These are phyloP conservation scores for Amphipyra tragopoginis DNA, from an alignment of 2,888 invertebrate genomes.

Conservation along the genomic window DNA sequence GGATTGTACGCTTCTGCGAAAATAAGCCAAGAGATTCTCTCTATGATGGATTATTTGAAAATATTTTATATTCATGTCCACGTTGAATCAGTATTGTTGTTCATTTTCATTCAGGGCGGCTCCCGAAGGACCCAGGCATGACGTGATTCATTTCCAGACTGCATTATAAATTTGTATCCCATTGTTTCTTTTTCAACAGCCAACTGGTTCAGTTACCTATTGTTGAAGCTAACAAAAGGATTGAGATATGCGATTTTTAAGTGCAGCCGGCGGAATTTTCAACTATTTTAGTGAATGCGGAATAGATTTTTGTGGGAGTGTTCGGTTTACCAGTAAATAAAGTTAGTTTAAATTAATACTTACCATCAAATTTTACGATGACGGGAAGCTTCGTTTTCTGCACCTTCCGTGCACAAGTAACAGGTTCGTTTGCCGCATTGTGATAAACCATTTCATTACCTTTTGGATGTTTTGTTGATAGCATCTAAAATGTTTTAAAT, in stretches of 20 bases:
- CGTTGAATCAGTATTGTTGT: conserved; percentile 78
- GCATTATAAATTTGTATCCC: conserved; percentile 87
- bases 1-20: conserved; percentile 29
- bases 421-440: no score
- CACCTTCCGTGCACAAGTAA: no score
- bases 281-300: conserved; percentile 54
- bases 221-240: conserved; percentile 82
- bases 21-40: conserved; percentile 41
- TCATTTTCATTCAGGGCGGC: conserved; percentile 82
- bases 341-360: neutral
- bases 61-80: conserved; percentile 71
- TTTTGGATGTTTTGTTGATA: no score
- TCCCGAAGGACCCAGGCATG: conserved; percentile 77
- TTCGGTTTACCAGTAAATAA: conserved; percentile 28
- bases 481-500: no score
- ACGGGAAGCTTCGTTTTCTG: no score
- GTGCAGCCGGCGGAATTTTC: conserved; percentile 65
- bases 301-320: conserved; percentile 35
- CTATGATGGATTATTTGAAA: conserved; percentile 62
- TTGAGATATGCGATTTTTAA: conserved; percentile 81
- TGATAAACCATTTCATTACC: no score
- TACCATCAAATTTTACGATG: neutral
- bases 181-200: conserved; percentile 84
- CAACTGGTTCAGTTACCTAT: conserved; percentile 83
- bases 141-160: conserved; percentile 86